A percentile compares a stretch with the other conserved stretches of the same genome.
Conservation (phyloP, 2,888 invertebrate genomes). For the Tetrapedia diversipes region DNA sequence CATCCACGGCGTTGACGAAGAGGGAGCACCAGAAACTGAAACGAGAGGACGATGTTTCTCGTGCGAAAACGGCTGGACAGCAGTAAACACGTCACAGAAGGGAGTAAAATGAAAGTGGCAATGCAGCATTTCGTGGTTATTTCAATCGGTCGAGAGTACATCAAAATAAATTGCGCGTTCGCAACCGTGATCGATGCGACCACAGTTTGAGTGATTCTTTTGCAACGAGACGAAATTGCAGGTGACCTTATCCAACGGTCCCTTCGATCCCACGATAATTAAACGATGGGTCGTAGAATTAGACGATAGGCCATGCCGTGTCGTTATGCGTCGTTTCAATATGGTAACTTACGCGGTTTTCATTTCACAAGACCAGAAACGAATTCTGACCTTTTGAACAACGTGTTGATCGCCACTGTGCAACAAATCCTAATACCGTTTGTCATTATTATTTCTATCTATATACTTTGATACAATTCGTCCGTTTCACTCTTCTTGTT, state of each 20-base stretch:
- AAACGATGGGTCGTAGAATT: too few species aligned
- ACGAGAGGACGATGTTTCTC: neutral
- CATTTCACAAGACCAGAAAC: too few species aligned
- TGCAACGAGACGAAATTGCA: conserved; percentile 37
- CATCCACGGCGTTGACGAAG: neutral
- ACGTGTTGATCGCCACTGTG: too few species aligned
- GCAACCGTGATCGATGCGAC: conserved; percentile 28
- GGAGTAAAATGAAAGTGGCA: neutral
- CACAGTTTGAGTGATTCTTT: conserved; percentile 34
- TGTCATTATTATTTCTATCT: too few species aligned
- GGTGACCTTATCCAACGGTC: conserved; percentile 6
- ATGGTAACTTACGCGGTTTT: too few species aligned
- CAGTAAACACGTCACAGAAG: neutral
- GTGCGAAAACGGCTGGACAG: neutral
- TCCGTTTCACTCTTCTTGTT: conserved; percentile 3
- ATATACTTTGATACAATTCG: neutral
- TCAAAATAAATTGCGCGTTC: conserved; percentile 53
- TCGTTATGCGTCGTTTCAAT: too few species aligned
- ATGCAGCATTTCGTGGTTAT: conserved; percentile 39
- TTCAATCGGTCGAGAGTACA: conserved; percentile 47
- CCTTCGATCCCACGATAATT: conserved; percentile 9
- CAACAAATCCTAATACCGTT: neutral
- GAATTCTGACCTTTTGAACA: too few species aligned
- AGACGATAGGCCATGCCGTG: too few species aligned
- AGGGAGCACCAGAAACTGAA: neutral